These are phyloP conservation scores for Spialia ferax DNA, from an alignment of 2,888 invertebrate species.

Conservation along the genomic window DNA sequence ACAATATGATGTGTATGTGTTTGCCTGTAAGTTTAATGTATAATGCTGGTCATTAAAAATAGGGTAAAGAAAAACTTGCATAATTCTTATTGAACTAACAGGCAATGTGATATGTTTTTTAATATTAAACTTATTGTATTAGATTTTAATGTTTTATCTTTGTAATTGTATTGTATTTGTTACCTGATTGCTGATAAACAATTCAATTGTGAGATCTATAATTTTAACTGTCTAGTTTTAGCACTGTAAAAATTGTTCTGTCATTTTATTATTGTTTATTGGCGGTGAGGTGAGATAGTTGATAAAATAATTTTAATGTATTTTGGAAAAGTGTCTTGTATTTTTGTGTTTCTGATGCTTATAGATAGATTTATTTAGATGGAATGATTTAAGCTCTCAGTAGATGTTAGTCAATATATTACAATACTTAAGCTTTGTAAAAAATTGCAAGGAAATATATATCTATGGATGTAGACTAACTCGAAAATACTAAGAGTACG, in stretches of 20 bases:
- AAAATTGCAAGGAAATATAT: constrained; percentile 43
- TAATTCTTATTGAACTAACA: constrained; percentile 40
- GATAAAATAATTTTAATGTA: constrained; percentile 47
- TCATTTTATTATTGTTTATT: constrained; percentile 57
- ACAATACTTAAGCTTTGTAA: constrained; percentile 45
- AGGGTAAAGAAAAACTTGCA: constrained; percentile 39
- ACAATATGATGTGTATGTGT: constrained; percentile 34
- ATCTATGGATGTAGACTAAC: constrained; percentile 40
- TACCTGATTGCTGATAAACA: constrained; percentile 61
- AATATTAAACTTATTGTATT: constrained; percentile 40
- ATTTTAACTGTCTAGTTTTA: constrained; percentile 52
- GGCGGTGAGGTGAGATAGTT: constrained; percentile 57
- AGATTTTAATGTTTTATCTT: constrained; percentile 40
- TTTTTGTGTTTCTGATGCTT: constrained; percentile 46
- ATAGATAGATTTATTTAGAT: constrained; percentile 40
- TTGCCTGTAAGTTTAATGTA: constrained; percentile 49
- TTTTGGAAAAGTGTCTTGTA: constrained; percentile 43
- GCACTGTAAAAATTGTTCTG: constrained; percentile 55
- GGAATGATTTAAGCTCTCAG: constrained; percentile 43
- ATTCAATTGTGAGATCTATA: constrained; percentile 54
- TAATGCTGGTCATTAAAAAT: constrained; percentile 58
- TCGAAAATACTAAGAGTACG: constrained; percentile 32
- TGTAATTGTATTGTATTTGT: constrained; percentile 49
- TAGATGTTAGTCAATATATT: constrained; percentile 46
- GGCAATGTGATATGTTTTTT: constrained; percentile 44